These are phyloP conservation scores for Temnothorax curvispinosus DNA, from an alignment of 1,140 invertebrate species.

Conservation along the genomic window DNA sequence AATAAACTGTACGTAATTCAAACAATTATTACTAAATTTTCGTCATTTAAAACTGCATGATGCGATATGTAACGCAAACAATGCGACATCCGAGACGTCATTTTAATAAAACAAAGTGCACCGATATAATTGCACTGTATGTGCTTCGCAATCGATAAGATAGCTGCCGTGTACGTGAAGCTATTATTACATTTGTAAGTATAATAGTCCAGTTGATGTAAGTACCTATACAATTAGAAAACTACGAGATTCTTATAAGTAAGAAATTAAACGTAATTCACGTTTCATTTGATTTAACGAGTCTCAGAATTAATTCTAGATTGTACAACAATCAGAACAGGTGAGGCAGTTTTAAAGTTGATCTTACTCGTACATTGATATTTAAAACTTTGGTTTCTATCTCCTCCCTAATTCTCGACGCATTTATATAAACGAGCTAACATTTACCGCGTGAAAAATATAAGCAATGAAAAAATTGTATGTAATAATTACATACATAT, in stretches of 20 bases:
- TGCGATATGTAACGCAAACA: conserved; percentile 19
- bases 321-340: conserved; percentile 71
- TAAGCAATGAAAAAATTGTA: conserved; percentile 31
- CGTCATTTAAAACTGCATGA: conserved; percentile 18
- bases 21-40: conserved; percentile 26
- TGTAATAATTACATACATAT: neutral
- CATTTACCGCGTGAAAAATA: conserved; percentile 10
- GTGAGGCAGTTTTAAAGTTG: conserved; percentile 67
- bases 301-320: conserved; percentile 62
- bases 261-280: conserved; percentile 30
- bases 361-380: conserved; percentile 69
- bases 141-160: conserved; percentile 19
- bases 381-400: conserved; percentile 80
- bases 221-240: neutral
- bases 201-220: neutral
- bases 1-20: conserved; percentile 29
- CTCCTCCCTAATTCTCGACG: conserved; percentile 55
- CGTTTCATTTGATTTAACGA: conserved; percentile 15
- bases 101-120: conserved; percentile 29
- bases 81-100: neutral
- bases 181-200: conserved; percentile 37
- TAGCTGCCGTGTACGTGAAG: conserved; percentile 37
- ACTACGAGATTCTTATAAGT: conserved; percentile 39
- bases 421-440: conserved; percentile 15
- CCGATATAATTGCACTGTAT: neutral